Percentiles rank a stretch among this genome's conserved stretches.
These are phyloP conservation scores for Heliangelus exortis DNA, from an alignment of 2,797 vertebrate species.

Conservation along the genomic window DNA sequence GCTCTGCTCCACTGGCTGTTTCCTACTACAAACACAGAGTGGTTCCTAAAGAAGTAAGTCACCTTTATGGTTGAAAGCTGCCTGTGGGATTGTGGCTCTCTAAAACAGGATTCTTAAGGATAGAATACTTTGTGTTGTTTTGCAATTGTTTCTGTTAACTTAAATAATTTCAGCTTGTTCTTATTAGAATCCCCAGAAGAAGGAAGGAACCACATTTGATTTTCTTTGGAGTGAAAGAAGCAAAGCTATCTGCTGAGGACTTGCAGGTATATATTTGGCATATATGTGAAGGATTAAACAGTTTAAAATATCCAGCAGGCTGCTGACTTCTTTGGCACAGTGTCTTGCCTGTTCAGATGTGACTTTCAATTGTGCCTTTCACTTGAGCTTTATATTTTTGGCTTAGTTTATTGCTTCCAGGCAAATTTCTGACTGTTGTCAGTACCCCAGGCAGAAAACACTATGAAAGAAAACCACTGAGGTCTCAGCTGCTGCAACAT, in stretches of 20 bases:
- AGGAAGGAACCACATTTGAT: not conserved
- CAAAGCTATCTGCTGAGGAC: not conserved
- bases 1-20: fast-evolving
- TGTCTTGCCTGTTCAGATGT: slow-evolving; percentile 3
- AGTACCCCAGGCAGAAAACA: not conserved
- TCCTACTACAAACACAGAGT: fast-evolving
- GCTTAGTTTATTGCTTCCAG: slow-evolving; percentile 16
- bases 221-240: not conserved
- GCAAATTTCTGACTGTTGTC: slow-evolving; percentile 3
- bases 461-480: not conserved
- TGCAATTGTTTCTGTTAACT: not conserved
- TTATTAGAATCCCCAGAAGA: not conserved
- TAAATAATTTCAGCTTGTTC: not conserved
- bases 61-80: not conserved
- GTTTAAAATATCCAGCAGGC: not conserved
- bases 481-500: not conserved
- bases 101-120: not conserved
- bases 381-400: not conserved
- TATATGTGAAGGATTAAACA: slow-evolving; percentile 58
- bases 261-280: slow-evolving; percentile 20
- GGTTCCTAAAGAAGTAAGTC: not conserved
- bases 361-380: slow-evolving; percentile 65
- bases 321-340: slow-evolving; percentile 51
- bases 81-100: not conserved
- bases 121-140: not conserved